Evolutionary conservation across 53 echinoderm and acorn worm genomes (phyloP).

Genomic region (Echinarachnius parma): DNA sequence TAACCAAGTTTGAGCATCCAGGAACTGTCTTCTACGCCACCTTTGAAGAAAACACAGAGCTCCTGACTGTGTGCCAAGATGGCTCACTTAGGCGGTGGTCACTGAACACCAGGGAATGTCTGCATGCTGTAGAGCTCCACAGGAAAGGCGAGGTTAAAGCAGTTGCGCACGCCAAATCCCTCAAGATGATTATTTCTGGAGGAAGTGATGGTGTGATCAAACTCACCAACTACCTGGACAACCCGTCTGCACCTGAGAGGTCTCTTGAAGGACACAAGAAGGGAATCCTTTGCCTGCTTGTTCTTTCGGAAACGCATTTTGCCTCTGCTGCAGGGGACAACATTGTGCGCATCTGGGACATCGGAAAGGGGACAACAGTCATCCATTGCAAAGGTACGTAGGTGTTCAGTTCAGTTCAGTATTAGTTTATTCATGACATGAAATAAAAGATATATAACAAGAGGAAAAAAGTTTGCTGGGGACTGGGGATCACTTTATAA

Average conservation of each 20-base stretch:
- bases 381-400: constrained; percentile 13
- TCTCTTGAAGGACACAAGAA: constrained; percentile 27
- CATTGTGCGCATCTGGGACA: constrained; percentile 21
- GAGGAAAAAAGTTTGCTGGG: too few species aligned
- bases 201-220: constrained; percentile 49
- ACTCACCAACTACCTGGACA: constrained; percentile 15
- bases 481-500: too few species aligned
- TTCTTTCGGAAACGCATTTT: background rate
- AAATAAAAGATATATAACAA: too few species aligned
- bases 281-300: constrained; percentile 10
- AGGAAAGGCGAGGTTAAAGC: constrained; percentile 25
- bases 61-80: constrained; percentile 53
- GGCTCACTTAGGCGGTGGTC: constrained; percentile 64
- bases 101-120: constrained; percentile 49
- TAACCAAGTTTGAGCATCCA: constrained; percentile 35
- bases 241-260: background rate
- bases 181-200: constrained; percentile 36
- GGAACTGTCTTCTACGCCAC: constrained; percentile 22
- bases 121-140: constrained; percentile 33
- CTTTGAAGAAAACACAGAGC: background rate
- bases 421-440: too few species aligned
- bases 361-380: background rate
- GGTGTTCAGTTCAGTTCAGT: too few species aligned
- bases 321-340: constrained; percentile 23
- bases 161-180: background rate